A percentile compares a stretch with the other conserved stretches of the same genome.
These are phyloP conservation scores for Drosophila mojavensis DNA, from an alignment of 1,140 invertebrate genomes.

Conservation along the genomic window DNA sequence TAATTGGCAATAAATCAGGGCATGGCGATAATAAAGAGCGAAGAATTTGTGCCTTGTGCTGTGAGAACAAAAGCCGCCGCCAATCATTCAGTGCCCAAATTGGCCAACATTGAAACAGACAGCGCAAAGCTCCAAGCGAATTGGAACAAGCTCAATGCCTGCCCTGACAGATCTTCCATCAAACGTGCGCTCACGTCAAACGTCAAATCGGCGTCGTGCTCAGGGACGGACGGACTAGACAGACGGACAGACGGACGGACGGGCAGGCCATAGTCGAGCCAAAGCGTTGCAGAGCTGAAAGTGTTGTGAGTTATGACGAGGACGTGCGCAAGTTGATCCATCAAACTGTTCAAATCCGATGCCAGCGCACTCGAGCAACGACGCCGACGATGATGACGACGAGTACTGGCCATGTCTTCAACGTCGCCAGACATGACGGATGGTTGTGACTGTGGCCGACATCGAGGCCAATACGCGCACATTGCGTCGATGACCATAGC, in stretches of 20 bases:
- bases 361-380: slow-evolving; percentile 64
- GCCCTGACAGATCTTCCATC: slow-evolving; percentile 76
- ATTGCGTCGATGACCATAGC: slow-evolving; percentile 32
- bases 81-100: slow-evolving; percentile 78
- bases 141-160: slow-evolving; percentile 72
- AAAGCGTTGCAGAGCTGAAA: slow-evolving; percentile 36
- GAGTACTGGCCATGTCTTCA: slow-evolving; percentile 58
- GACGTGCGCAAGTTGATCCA: slow-evolving; percentile 80
- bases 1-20: slow-evolving; percentile 83
- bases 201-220: slow-evolving; percentile 73
- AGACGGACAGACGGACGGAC: slow-evolving; percentile 13
- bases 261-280: not conserved
- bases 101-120: slow-evolving; percentile 80
- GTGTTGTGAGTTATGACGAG: slow-evolving; percentile 79
- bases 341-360: slow-evolving; percentile 80
- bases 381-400: slow-evolving; percentile 21
- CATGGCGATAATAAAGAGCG: slow-evolving; percentile 58
- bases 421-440: slow-evolving; percentile 69
- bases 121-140: slow-evolving; percentile 67
- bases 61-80: slow-evolving; percentile 76
- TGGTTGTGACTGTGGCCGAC: slow-evolving; percentile 76
- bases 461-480: slow-evolving; percentile 47
- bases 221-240: slow-evolving; percentile 30
- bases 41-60: slow-evolving; percentile 48
- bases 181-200: slow-evolving; percentile 79